Evolutionary conservation across 2,113 vertebrate species (phyloP).

Genomic region (Potamarius usumacintae): DNA sequence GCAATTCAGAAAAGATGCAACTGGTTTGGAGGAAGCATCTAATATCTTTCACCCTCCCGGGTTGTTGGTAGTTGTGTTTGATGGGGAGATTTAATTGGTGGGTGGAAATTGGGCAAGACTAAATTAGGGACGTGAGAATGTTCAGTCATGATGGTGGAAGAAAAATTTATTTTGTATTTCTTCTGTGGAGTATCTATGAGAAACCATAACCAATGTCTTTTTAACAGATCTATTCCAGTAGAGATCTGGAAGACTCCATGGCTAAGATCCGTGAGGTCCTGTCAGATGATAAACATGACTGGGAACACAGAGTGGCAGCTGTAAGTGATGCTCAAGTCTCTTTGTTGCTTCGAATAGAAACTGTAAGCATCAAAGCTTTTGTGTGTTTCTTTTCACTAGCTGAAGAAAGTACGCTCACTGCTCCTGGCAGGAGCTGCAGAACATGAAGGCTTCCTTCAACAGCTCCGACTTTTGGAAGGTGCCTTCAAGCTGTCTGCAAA

Average conservation of each 20-base stretch:
- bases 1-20: neutral
- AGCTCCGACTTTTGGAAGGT: slow-evolving; percentile 89
- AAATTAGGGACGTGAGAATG: neutral
- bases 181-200: neutral
- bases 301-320: slow-evolving; percentile 92
- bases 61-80: neutral
- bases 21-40: neutral
- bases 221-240: slow-evolving; percentile 88
- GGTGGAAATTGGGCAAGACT: neutral
- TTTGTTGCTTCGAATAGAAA: neutral
- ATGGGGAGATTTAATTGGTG: neutral
- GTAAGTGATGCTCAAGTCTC: slow-evolving; percentile 69
- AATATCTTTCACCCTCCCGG: neutral
- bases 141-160: neutral
- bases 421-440: slow-evolving; percentile 88
- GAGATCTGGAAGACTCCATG: slow-evolving; percentile 93
- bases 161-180: neutral
- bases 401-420: slow-evolving; percentile 94
- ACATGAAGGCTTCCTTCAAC: slow-evolving; percentile 91
- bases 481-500: slow-evolving; percentile 93
- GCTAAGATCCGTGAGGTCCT: slow-evolving; percentile 91
- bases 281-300: slow-evolving; percentile 96
- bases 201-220: neutral
- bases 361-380: neutral
- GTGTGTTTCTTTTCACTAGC: slow-evolving; percentile 66